phyloP scores from a whole-genome alignment of 2,797 vertebrate genomes.

The Poeciliopsis paucimaculata region DNA sequence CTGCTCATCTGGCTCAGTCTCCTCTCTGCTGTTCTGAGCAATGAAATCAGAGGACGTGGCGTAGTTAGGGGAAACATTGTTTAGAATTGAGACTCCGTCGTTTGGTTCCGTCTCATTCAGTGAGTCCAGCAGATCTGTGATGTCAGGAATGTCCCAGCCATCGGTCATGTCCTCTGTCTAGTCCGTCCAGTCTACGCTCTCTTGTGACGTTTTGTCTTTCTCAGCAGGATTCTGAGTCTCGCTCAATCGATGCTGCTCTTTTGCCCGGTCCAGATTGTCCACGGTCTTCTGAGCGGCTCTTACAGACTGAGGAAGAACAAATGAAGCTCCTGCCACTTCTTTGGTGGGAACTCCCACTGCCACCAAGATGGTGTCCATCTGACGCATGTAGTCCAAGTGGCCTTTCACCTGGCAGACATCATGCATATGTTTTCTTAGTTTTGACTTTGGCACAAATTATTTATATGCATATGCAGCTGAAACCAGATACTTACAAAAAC shows the following conservation, averaged over 20 bases:
- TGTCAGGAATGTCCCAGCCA: constrained; percentile 84
- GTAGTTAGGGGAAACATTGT: constrained; percentile 6
- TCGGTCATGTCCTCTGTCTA: constrained; percentile 44
- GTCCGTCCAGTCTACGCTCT: constrained; percentile 20
- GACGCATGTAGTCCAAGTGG: constrained; percentile 97
- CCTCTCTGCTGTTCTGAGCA: constrained; percentile 24
- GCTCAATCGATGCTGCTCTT: constrained; percentile 15
- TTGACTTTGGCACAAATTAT: neutral
- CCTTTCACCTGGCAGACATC: constrained; percentile 86
- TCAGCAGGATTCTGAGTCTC: constrained; percentile 34
- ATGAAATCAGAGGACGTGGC: constrained; percentile 13
- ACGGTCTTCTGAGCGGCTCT: constrained; percentile 26
- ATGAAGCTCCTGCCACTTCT: constrained; percentile 69
- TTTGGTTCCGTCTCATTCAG: constrained; percentile 58
- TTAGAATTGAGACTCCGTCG: constrained; percentile 12
- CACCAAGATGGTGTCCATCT: constrained; percentile 93
- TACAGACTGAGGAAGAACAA: constrained; percentile 44
- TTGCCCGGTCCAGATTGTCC: constrained; percentile 30
- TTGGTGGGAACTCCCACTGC: constrained; percentile 90
- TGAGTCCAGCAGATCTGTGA: constrained; percentile 81
- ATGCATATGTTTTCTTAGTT: constrained; percentile 16
- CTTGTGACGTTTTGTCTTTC: constrained; percentile 11
- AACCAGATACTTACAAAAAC: neutral
- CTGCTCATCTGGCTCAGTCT: constrained; percentile 57
- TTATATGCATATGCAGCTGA: neutral